A percentile compares a stretch with the other conserved stretches of the same genome.
These are phyloP conservation scores for Protomyctophum bolini DNA, from an alignment of 2,113 vertebrate species.

Conservation along the genomic window DNA sequence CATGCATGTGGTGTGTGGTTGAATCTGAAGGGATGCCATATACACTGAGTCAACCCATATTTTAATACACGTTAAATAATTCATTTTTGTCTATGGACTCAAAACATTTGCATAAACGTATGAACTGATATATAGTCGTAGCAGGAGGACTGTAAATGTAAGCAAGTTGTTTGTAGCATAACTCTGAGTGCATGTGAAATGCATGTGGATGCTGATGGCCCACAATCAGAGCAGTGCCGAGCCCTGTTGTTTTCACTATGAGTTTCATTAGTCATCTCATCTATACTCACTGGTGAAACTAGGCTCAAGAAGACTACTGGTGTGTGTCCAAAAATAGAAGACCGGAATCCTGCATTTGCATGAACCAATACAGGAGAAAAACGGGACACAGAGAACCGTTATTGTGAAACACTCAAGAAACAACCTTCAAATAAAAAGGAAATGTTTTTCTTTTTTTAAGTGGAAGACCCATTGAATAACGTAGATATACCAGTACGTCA, in stretches of 20 bases:
- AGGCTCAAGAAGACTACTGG: conserved; percentile 2
- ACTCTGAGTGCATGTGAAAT: not conserved
- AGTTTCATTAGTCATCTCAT: conserved; percentile 15
- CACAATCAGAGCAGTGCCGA: not conserved
- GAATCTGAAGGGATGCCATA: no score
- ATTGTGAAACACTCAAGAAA: not conserved
- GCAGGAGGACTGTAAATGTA: not conserved
- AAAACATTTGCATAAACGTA: not conserved
- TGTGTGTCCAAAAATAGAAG: conserved; percentile 41
- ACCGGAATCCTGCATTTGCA: conserved; percentile 36
- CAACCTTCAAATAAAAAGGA: not conserved
- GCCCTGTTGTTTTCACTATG: conserved; percentile 25
- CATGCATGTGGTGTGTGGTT: not conserved
- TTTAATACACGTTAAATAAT: not conserved
- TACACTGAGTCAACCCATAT: no score
- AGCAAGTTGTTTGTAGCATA: not conserved
- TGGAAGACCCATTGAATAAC: not conserved
- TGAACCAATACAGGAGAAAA: conserved; percentile 20
- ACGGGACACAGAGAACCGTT: not conserved
- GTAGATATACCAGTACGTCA: not conserved
- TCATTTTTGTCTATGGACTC: not conserved
- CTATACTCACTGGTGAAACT: conserved; percentile 30
- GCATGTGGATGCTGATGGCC: not conserved
- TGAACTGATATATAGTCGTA: not conserved
- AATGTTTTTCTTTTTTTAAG: not conserved